phyloP scores from a whole-genome alignment of 2,888 invertebrate genomes.

The Oscheius sp. region DNA sequence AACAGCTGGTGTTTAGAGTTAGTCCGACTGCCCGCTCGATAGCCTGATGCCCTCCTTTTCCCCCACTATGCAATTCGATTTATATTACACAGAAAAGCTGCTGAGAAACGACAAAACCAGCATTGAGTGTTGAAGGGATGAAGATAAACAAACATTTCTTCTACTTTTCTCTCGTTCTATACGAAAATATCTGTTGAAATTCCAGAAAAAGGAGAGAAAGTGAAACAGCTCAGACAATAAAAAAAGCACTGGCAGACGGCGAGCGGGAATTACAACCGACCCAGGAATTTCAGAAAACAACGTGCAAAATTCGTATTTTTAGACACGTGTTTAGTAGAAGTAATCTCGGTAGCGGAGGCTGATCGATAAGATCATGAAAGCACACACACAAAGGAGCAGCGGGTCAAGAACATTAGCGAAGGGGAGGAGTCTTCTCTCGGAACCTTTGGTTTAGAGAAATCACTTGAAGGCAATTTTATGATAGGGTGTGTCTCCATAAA shows the following conservation, averaged over 20 bases:
- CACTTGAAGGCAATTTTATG: background rate
- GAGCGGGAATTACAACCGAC: too few species aligned
- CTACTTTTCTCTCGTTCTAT: background rate
- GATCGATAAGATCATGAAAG: slow-evolving; percentile 14
- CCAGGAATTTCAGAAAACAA: too few species aligned
- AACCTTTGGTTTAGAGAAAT: background rate
- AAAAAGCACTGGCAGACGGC: too few species aligned
- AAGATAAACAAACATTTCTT: too few species aligned
- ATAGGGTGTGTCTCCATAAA: too few species aligned
- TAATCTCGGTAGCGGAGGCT: too few species aligned
- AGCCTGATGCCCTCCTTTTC: background rate
- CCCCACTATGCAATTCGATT: background rate
- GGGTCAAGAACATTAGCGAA: background rate
- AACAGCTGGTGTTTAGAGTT: background rate
- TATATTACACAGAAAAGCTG: background rate
- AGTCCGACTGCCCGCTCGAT: background rate
- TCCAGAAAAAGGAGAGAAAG: background rate
- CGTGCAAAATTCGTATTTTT: too few species aligned
- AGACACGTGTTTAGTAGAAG: too few species aligned
- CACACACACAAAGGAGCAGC: background rate
- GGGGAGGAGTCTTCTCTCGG: background rate
- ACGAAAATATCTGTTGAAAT: background rate
- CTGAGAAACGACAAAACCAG: too few species aligned
- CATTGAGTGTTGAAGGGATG: too few species aligned
- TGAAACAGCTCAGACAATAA: background rate